Evolutionary conservation across 2,113 vertebrate species (phyloP).

Genomic region (Stegastes partitus): DNA sequence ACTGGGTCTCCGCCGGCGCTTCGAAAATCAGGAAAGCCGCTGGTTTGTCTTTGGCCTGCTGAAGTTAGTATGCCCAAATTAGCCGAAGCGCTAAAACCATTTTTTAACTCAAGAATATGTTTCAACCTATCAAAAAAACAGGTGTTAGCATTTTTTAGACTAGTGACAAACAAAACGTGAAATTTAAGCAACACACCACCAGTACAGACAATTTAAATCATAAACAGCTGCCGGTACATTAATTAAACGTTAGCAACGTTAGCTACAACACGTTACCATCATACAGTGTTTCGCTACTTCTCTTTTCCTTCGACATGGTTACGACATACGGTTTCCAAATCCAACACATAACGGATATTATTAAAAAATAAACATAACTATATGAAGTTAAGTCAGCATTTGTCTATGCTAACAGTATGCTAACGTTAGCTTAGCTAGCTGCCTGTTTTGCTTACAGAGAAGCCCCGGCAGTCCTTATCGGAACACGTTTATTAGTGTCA

Average conservation of each 20-base stretch:
- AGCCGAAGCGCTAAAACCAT: background rate
- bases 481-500: background rate
- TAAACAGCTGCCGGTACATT: background rate
- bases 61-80: slow-evolving; percentile 26
- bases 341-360: background rate
- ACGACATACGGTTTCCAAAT: background rate
- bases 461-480: background rate
- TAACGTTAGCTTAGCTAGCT: slow-evolving; percentile 38
- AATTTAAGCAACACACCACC: background rate
- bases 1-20: slow-evolving; percentile 34
- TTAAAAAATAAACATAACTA: background rate
- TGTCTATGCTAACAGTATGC: slow-evolving; percentile 1
- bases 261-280: background rate
- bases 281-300: background rate
- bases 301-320: background rate
- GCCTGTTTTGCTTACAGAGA: background rate
- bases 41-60: slow-evolving; percentile 79
- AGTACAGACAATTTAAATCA: background rate
- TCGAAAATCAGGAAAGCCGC: slow-evolving; percentile 78
- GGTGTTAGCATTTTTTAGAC: background rate
- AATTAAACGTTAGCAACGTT: slow-evolving; percentile 25
- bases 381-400: background rate
- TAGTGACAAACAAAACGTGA: background rate
- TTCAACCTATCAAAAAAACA: background rate
- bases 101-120: background rate